These are phyloP conservation scores for Tillus elongatus DNA, from an alignment of 2,888 invertebrate genomes.

Conservation along the genomic window DNA sequence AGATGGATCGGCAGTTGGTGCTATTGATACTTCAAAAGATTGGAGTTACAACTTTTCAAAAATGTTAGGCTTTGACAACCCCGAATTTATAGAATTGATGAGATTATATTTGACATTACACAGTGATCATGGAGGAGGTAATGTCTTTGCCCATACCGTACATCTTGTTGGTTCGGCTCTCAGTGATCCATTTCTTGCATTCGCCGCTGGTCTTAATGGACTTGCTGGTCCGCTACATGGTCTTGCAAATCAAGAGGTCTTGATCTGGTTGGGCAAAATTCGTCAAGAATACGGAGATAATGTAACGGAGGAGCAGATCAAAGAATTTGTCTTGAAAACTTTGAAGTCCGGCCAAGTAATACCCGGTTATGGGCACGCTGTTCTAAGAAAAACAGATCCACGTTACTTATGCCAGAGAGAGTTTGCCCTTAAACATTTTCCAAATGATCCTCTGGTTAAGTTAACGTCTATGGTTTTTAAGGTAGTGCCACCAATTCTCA, in stretches of 20 bases:
- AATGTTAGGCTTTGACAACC: conserved; percentile 65
- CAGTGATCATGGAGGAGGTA: conserved; percentile 80
- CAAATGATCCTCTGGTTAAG: conserved; percentile 66
- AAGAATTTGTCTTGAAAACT: conserved; percentile 49
- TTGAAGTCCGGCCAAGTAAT: conserved; percentile 80
- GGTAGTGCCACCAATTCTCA: conserved; percentile 71
- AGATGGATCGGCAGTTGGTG: conserved; percentile 58
- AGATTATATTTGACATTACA: conserved; percentile 79
- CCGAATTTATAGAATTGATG: conserved; percentile 70
- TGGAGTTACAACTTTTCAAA: conserved; percentile 77
- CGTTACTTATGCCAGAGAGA: conserved; percentile 75
- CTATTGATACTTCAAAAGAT: conserved; percentile 68
- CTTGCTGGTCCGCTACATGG: conserved; percentile 84
- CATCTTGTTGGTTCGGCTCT: conserved; percentile 81
- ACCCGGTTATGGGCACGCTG: conserved; percentile 85
- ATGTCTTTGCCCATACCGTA: conserved; percentile 82
- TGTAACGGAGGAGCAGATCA: conserved; percentile 55
- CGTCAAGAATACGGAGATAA: conserved; percentile 43
- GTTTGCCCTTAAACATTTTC: conserved; percentile 77
- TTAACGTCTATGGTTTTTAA: conserved; percentile 74
- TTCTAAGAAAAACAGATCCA: conserved; percentile 79
- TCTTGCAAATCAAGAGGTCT: conserved; percentile 71
- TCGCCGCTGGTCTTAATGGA: conserved; percentile 79
- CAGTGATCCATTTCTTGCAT: conserved; percentile 78
- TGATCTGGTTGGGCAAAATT: conserved; percentile 40